Conservation (phyloP, 2,888 invertebrate species). For the Electrophaes corylata region DNA sequence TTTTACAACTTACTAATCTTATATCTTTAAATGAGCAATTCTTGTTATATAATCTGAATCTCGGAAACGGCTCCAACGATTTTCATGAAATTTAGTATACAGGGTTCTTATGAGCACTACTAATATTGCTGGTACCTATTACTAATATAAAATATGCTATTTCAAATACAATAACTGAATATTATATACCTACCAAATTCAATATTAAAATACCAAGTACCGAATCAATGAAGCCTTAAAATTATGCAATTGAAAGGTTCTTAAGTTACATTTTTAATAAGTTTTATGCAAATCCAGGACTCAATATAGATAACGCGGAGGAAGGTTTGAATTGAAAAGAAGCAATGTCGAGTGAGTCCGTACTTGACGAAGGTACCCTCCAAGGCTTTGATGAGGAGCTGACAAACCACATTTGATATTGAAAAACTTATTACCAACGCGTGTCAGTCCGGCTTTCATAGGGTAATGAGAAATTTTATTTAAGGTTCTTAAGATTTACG, state of each 20-base stretch:
- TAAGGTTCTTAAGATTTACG: conserved; percentile 5
- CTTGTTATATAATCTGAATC: too few species aligned
- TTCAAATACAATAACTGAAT: conserved; percentile 1
- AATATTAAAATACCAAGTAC: conserved; percentile 7
- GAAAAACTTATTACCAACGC: conserved; percentile 54
- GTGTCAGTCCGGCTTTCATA: conserved; percentile 21
- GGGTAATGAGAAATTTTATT: conserved; percentile 23
- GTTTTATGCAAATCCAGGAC: conserved; percentile 75
- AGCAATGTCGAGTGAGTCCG: conserved; percentile 76
- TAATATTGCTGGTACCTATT: too few species aligned
- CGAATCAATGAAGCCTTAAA: conserved; percentile 40
- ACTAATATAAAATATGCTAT: neutral
- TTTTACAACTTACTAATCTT: too few species aligned
- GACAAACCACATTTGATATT: conserved; percentile 68
- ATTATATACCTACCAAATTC: neutral
- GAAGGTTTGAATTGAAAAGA: conserved; percentile 65
- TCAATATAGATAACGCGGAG: conserved; percentile 57
- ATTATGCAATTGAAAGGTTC: conserved; percentile 55
- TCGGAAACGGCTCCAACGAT: too few species aligned
- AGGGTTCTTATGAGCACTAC: too few species aligned
- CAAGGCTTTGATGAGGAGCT: conserved; percentile 45
- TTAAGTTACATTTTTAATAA: conserved; percentile 73
- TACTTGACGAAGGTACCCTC: conserved; percentile 61
- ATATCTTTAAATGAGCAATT: too few species aligned
- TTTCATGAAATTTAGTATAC: too few species aligned